Evolutionary conservation across 1,140 invertebrate species (phyloP).

Genomic region (Campoletis sonorensis): DNA sequence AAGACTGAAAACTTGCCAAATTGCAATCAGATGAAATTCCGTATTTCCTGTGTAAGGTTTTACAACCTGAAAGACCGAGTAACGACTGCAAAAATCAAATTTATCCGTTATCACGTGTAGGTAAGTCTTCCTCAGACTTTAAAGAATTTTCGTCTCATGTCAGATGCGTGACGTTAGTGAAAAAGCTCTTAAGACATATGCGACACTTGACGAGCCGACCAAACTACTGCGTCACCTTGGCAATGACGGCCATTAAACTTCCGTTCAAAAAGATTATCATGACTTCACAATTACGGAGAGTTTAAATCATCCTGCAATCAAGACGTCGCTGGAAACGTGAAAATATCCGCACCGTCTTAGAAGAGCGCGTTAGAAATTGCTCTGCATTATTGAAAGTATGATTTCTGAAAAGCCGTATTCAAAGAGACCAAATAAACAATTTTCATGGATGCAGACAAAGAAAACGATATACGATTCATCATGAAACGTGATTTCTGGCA

Average conservation of each 20-base stretch:
- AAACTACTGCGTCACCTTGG: slow-evolving; percentile 2
- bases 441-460: no score
- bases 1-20: slow-evolving; percentile 15
- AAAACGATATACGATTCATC: no score
- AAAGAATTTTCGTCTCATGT: neutral
- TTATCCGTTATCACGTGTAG: neutral
- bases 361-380: no score
- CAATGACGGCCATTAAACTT: slow-evolving; percentile 1
- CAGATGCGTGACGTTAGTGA: neutral
- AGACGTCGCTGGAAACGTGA: neutral
- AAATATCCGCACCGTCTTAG: neutral
- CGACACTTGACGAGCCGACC: neutral
- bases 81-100: slow-evolving; percentile 7
- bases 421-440: no score
- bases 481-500: no score
- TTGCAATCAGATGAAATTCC: neutral
- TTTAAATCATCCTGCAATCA: neutral
- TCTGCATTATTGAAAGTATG: neutral
- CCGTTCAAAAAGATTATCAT: neutral
- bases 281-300: neutral
- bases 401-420: neutral
- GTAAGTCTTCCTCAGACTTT: neutral
- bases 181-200: neutral
- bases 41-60: neutral
- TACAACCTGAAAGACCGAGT: neutral